Percentiles rank a stretch among this genome's conserved stretches.
These are phyloP conservation scores for Neuroscelio doddi DNA, from an alignment of 2,888 invertebrate species.

Conservation along the genomic window DNA sequence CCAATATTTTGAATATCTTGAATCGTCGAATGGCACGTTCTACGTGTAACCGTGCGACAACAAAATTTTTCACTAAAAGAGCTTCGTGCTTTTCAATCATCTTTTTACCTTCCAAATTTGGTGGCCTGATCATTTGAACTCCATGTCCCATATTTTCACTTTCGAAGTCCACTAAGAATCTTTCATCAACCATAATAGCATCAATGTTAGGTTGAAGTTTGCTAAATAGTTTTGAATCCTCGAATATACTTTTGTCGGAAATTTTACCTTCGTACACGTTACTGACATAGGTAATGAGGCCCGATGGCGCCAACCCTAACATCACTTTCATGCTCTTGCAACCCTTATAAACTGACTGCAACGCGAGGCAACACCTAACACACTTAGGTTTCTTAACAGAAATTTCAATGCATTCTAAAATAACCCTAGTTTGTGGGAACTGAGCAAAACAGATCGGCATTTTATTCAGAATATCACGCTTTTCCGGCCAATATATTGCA, in stretches of 20 bases:
- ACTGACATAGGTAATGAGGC: slow-evolving; percentile 40
- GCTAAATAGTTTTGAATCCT: slow-evolving; percentile 29
- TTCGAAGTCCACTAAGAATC: slow-evolving; percentile 38
- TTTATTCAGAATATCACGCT: slow-evolving; percentile 29
- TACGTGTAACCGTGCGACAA: slow-evolving; percentile 45
- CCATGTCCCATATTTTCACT: slow-evolving; percentile 29
- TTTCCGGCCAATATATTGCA: slow-evolving; percentile 33
- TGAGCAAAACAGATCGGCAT: slow-evolving; percentile 28
- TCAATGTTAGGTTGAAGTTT: slow-evolving; percentile 26
- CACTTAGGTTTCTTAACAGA: slow-evolving; percentile 35
- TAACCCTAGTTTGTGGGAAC: slow-evolving; percentile 26
- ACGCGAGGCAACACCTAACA: slow-evolving; percentile 30
- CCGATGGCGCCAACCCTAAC: slow-evolving; percentile 42
- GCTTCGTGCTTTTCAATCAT: slow-evolving; percentile 40
- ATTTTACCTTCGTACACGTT: slow-evolving; percentile 39
- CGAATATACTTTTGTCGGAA: slow-evolving; percentile 44
- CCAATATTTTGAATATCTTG: slow-evolving; percentile 37
- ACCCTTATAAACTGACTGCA: slow-evolving; percentile 44
- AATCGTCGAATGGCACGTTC: slow-evolving; percentile 43
- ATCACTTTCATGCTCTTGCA: slow-evolving; percentile 41
- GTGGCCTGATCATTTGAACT: slow-evolving; percentile 42
- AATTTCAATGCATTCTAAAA: slow-evolving; percentile 45
- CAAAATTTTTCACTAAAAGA: slow-evolving; percentile 30
- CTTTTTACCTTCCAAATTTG: slow-evolving; percentile 30
- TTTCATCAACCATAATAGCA: too few species aligned